phyloP scores from a whole-genome alignment of 2,113 vertebrate species.

The Engraulis encrasicolus region DNA sequence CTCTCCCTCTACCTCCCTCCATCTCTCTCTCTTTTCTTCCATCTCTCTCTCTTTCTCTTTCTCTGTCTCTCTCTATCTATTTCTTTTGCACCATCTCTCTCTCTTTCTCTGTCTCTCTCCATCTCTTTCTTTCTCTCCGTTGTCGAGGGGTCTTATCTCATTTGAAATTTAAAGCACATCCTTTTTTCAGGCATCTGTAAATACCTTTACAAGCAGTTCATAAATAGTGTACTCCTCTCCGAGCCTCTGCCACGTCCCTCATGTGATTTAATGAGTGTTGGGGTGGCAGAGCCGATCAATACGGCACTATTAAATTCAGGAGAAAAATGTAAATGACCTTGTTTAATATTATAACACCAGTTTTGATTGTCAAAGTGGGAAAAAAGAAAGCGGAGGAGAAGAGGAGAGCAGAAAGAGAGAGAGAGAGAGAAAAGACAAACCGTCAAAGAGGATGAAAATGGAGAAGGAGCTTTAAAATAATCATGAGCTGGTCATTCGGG shows the following conservation, averaged over 20 bases:
- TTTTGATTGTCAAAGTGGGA: constrained; percentile 52
- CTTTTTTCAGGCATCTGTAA: constrained; percentile 67
- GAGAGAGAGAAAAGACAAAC: constrained; percentile 16
- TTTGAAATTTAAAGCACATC: constrained; percentile 73
- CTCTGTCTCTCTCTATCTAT: constrained; percentile 59
- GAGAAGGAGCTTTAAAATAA: constrained; percentile 57
- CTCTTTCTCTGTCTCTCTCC: constrained; percentile 53
- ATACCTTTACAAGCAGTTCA: constrained; percentile 66
- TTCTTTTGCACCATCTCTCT: constrained; percentile 61
- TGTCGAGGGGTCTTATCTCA: constrained; percentile 58
- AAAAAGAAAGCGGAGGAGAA: too few species aligned
- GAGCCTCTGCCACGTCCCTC: constrained; percentile 19
- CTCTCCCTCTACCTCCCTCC: too few species aligned
- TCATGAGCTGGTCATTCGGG: constrained; percentile 66
- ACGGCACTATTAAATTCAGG: constrained; percentile 50
- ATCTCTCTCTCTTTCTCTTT: constrained; percentile 52
- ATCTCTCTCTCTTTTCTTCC: too few species aligned
- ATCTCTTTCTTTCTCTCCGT: constrained; percentile 53
- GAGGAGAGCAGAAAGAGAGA: too few species aligned
- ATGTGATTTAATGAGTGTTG: constrained; percentile 48
- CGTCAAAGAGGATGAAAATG: constrained; percentile 4
- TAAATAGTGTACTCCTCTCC: constrained; percentile 55
- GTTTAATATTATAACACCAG: constrained; percentile 47
- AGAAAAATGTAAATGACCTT: constrained; percentile 51
- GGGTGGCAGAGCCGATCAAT: constrained; percentile 48